Conservation (phyloP, 1,140 invertebrate genomes). For the Coenobita brevimanus region DNA sequence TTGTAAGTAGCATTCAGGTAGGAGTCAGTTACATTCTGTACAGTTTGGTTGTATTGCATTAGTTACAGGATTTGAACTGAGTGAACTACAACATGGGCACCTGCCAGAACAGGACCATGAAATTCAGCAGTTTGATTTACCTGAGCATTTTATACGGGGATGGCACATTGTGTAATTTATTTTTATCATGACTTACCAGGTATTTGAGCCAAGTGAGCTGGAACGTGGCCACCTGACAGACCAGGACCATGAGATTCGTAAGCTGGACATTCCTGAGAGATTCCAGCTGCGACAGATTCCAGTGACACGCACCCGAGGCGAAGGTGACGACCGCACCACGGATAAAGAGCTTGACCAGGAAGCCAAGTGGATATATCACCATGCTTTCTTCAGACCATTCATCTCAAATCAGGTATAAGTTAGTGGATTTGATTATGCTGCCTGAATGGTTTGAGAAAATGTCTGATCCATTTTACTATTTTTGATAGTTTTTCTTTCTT, state of each 20-base stretch:
- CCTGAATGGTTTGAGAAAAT: too few relatives aligned
- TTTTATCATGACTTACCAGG: too few relatives aligned
- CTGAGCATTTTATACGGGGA: too few relatives aligned
- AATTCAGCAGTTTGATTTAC: too few relatives aligned
- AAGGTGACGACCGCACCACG: conserved; percentile 78
- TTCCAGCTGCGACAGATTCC: conserved; percentile 92
- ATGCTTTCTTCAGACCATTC: conserved; percentile 89
- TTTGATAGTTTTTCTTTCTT: neutral
- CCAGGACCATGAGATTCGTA: conserved; percentile 79
- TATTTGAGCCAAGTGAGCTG: conserved; percentile 97
- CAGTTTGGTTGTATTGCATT: too few relatives aligned
- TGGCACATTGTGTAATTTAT: too few relatives aligned
- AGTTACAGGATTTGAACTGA: too few relatives aligned
- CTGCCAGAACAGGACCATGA: too few relatives aligned
- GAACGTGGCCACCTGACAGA: conserved; percentile 86
- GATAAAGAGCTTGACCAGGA: conserved; percentile 91
- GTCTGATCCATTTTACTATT: neutral
- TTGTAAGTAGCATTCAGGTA: too few relatives aligned
- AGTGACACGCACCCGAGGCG: conserved; percentile 85
- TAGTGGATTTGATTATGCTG: neutral
- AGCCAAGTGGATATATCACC: conserved; percentile 97
- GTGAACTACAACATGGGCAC: too few relatives aligned
- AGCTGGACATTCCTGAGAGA: conserved; percentile 91
- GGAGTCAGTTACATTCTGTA: too few relatives aligned
- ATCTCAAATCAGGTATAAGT: conserved; percentile 83